phyloP scores from a whole-genome alignment of 2,113 vertebrate genomes.

The Alaudala cheleensis region DNA sequence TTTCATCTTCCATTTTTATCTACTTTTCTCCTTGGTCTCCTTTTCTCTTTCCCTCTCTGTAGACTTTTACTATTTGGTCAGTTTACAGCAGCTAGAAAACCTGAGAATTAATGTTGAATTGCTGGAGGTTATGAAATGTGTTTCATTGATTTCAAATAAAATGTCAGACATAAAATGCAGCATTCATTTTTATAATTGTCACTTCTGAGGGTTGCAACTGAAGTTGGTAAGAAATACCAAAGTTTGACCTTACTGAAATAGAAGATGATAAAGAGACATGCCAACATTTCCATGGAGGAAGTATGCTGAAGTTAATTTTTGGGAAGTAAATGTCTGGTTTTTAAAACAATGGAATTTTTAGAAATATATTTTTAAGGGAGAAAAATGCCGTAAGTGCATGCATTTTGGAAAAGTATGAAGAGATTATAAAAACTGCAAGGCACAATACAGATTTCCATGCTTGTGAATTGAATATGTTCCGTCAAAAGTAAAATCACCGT shows the following conservation, averaged over 20 bases:
- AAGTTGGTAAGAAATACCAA: conserved; percentile 19
- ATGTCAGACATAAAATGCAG: conserved; percentile 11
- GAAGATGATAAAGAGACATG: not conserved
- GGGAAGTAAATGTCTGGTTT: not conserved
- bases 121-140: not conserved
- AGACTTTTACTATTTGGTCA: not conserved
- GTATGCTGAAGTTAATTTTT: not conserved
- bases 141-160: conserved; percentile 47
- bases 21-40: not conserved
- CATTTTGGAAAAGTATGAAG: not conserved
- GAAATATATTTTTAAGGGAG: not conserved
- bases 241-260: not conserved
- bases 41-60: not conserved
- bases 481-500: conserved; percentile 54
- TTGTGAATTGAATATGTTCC: conserved; percentile 27
- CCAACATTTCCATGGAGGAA: not conserved
- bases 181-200: conserved; percentile 24
- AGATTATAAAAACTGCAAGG: conserved; percentile 2
- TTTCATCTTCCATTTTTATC: not conserved
- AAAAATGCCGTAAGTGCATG: not conserved
- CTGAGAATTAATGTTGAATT: not conserved
- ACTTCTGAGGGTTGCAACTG: not conserved
- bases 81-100: not conserved
- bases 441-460: not conserved
- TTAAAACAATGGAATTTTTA: not conserved